Evolutionary conservation across 2,888 invertebrate species (phyloP).

Genomic region (Drosophila helvetica): DNA sequence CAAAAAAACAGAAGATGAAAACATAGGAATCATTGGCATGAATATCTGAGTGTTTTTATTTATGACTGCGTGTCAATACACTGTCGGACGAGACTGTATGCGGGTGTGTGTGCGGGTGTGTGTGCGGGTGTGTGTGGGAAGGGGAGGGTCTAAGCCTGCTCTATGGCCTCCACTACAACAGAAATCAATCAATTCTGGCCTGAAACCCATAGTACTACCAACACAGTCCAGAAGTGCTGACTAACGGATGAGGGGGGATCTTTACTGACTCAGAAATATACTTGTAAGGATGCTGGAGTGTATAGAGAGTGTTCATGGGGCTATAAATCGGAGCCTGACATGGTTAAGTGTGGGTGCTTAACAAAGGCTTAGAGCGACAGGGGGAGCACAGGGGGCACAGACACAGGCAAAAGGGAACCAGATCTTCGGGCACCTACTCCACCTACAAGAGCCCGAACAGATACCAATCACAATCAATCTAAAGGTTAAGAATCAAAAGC

Average conservation of each 20-base stretch:
- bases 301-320: constrained; percentile 20
- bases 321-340: constrained; percentile 71
- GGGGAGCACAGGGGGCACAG: not conserved
- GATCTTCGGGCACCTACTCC: not conserved
- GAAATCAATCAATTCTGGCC: constrained; percentile 70
- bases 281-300: constrained; percentile 16
- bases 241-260: constrained; percentile 30
- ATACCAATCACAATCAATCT: constrained; percentile 38
- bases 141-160: constrained; percentile 27
- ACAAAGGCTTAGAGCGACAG: constrained; percentile 48
- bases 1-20: constrained; percentile 7
- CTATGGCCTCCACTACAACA: constrained; percentile 61
- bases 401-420: not conserved
- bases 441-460: not conserved
- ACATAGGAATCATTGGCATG: constrained; percentile 62
- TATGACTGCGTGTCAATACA: constrained; percentile 71
- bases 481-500: constrained; percentile 2
- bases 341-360: constrained; percentile 72
- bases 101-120: constrained; percentile 5
- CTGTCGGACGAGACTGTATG: constrained; percentile 6
- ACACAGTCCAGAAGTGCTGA: constrained; percentile 36
- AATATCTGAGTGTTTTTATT: constrained; percentile 76
- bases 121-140: no score
- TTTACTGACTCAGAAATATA: constrained; percentile 4
- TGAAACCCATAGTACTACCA: constrained; percentile 23